A percentile compares a stretch with the other conserved stretches of the same genome.
Evolutionary conservation across 2,797 vertebrate genomes (phyloP).

Genomic region (Gambelia wislizenii): DNA sequence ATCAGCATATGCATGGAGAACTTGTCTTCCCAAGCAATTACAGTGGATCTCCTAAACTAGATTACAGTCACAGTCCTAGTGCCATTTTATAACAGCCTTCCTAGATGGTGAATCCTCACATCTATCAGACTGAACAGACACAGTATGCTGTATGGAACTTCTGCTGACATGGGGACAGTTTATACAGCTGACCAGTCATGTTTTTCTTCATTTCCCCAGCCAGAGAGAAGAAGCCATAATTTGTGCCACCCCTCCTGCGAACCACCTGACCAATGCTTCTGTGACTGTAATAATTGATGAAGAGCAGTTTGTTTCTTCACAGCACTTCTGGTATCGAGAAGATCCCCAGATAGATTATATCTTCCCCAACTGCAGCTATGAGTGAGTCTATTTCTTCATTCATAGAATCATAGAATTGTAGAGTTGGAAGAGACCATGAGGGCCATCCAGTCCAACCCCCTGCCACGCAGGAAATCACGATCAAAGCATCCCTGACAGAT

Average conservation of each 20-base stretch:
- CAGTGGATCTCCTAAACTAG: not conserved
- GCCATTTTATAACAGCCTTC: too few species aligned
- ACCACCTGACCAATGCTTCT: slow-evolving; percentile 38
- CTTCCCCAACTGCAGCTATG: slow-evolving; percentile 87
- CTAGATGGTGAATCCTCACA: not conserved
- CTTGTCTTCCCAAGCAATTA: not conserved
- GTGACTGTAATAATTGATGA: slow-evolving; percentile 85
- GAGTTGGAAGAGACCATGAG: too few species aligned
- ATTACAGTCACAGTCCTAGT: not conserved
- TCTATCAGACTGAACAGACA: not conserved
- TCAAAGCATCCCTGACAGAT: too few species aligned
- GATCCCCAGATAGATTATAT: slow-evolving; percentile 84
- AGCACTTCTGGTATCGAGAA: slow-evolving; percentile 88
- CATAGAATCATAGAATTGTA: too few species aligned
- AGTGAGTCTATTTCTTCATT: slow-evolving; percentile 74
- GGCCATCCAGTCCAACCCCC: too few species aligned
- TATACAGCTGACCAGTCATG: not conserved
- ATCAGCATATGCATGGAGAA: not conserved
- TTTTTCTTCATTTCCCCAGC: slow-evolving; percentile 37
- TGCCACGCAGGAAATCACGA: too few species aligned
- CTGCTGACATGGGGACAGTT: not conserved
- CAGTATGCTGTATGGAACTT: not conserved
- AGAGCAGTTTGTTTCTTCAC: slow-evolving; percentile 78
- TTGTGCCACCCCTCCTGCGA: slow-evolving; percentile 62
- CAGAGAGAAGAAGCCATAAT: not conserved